Percentiles rank a stretch among this genome's conserved stretches.
Conservation (phyloP, 2,888 invertebrate species). For the Acronicta leporina region DNA sequence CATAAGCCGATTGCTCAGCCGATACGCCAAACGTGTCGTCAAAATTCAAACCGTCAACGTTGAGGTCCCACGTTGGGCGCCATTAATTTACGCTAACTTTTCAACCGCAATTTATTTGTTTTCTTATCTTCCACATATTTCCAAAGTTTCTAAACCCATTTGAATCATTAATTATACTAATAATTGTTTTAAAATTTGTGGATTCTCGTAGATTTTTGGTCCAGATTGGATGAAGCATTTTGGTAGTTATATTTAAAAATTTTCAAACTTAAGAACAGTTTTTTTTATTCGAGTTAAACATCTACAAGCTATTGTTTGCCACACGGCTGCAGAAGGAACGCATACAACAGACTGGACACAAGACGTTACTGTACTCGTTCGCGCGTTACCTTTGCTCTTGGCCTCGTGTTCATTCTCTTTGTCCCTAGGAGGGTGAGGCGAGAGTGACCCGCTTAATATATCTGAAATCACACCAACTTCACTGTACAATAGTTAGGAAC, state of each 20-base stretch:
- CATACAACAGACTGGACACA: constrained; percentile 65
- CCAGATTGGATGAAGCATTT: too few relatives aligned
- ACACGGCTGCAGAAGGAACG: constrained; percentile 66
- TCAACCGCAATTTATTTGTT: not conserved
- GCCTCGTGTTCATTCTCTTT: constrained; percentile 93
- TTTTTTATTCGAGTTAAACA: not conserved
- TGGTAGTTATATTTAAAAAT: too few relatives aligned
- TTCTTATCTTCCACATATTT: too few relatives aligned
- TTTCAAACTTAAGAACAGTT: not conserved
- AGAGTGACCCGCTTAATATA: constrained; percentile 93
- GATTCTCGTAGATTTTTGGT: too few relatives aligned
- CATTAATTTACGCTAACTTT: not conserved
- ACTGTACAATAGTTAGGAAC: constrained; percentile 36
- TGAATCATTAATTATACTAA: too few relatives aligned
- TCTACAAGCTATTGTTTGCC: constrained; percentile 51
- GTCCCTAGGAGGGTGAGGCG: constrained; percentile 89
- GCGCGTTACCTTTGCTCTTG: constrained; percentile 92
- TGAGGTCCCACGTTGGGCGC: constrained; percentile 13
- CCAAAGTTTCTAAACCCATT: too few relatives aligned
- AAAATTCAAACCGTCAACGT: too few relatives aligned
- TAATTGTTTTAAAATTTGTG: too few relatives aligned
- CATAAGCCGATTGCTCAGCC: too few relatives aligned
- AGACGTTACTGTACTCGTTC: constrained; percentile 56
- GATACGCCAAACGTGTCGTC: too few relatives aligned
- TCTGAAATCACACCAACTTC: constrained; percentile 89